phyloP scores from a whole-genome alignment of 2,888 invertebrate genomes.

The Pecten maximus region DNA sequence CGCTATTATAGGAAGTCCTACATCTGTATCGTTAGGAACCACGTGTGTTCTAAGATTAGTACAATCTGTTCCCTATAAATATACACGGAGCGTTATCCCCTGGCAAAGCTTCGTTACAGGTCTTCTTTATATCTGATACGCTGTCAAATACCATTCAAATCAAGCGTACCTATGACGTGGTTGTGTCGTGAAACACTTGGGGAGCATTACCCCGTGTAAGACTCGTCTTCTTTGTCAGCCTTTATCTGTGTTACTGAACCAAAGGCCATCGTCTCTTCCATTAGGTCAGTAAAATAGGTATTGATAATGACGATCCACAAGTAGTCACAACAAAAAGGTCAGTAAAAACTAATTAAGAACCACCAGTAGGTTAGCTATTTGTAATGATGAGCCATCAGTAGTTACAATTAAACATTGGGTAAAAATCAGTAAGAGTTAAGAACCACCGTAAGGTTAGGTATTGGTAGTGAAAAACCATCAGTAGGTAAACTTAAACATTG shows the following conservation, averaged over 20 bases:
- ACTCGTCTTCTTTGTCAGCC: background rate
- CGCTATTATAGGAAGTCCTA: background rate
- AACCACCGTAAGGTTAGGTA: too few species aligned
- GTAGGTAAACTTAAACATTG: background rate
- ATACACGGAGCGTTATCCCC: background rate
- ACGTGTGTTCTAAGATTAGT: background rate
- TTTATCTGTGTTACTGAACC: background rate
- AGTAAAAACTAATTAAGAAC: background rate
- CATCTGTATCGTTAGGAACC: background rate
- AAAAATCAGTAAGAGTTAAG: too few species aligned
- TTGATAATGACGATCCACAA: background rate
- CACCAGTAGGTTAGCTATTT: background rate
- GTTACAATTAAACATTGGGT: background rate
- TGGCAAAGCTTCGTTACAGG: background rate
- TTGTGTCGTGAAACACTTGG: conserved; percentile 13
- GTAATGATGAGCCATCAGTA: background rate
- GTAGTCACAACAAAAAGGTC: background rate
- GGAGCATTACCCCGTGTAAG: background rate
- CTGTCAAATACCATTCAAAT: conserved; percentile 23
- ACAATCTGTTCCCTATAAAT: background rate
- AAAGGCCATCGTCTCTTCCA: background rate
- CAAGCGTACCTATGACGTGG: background rate
- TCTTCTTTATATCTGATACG: background rate
- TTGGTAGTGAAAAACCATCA: background rate
- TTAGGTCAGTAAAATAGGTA: background rate